Evolutionary conservation across 2,888 invertebrate genomes (phyloP).

Genomic region (Lasioglossum zephyrum): DNA sequence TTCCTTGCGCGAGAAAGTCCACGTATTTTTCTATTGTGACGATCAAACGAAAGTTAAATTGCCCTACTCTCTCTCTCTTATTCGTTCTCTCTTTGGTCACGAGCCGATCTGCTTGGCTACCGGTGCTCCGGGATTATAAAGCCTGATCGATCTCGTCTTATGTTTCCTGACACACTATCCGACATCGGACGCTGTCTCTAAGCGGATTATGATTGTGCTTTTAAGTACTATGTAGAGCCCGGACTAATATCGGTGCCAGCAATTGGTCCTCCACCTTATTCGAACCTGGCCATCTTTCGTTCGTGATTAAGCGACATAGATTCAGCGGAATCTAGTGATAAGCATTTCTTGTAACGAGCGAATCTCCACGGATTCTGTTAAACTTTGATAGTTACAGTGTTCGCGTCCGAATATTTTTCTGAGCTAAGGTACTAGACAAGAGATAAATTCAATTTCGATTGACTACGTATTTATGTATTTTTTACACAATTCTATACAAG

Average conservation of each 20-base stretch:
- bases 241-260: conserved; percentile 46
- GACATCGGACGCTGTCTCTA: conserved; percentile 14
- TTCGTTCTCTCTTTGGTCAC: not conserved
- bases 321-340: no score
- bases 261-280: conserved; percentile 13
- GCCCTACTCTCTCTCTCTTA: conserved; percentile 9
- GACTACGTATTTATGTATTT: no score
- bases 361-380: no score
- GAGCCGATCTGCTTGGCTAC: conserved; percentile 44
- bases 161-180: conserved; percentile 74
- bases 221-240: conserved; percentile 30
- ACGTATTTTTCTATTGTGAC: conserved; percentile 36
- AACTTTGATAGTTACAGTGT: no score
- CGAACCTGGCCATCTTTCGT: not conserved
- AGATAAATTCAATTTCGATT: no score
- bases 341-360: no score
- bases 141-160: conserved; percentile 72
- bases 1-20: conserved; percentile 60
- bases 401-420: no score
- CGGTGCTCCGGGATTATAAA: conserved; percentile 52
- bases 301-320: not conserved
- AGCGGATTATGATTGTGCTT: conserved; percentile 47
- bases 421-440: no score
- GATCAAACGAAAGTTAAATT: conserved; percentile 54
- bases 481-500: no score